Evolutionary conservation across 1,140 invertebrate species (phyloP).

Genomic region (Ceratina calcarata): DNA sequence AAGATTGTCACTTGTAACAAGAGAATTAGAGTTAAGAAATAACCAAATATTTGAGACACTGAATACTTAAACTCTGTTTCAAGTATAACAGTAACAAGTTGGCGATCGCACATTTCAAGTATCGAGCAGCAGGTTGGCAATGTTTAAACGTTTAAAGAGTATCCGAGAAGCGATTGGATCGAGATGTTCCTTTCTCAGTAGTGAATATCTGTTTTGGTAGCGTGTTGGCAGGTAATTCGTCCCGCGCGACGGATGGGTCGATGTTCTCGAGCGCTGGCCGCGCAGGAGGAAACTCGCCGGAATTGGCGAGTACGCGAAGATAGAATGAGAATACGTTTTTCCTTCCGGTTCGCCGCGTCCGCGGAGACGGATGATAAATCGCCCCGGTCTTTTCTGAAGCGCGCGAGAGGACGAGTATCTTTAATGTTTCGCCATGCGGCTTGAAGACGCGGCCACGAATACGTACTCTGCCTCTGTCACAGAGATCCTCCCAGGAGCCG

Average conservation of each 20-base stretch:
- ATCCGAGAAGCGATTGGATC: neutral
- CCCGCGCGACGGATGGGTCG: conserved; percentile 66
- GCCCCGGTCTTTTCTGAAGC: conserved; percentile 61
- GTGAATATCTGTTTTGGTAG: conserved; percentile 66
- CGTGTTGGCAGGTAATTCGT: conserved; percentile 73
- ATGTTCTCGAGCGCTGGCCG: conserved; percentile 58
- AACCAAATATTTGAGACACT: neutral
- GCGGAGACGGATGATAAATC: conserved; percentile 74
- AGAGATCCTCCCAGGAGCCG: conserved; percentile 44
- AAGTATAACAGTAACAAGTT: neutral
- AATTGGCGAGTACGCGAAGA: conserved; percentile 25
- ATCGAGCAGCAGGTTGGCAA: conserved; percentile 40
- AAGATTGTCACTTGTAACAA: too few relatives aligned
- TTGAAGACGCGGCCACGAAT: conserved; percentile 18
- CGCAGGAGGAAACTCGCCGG: conserved; percentile 42
- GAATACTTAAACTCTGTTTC: too few relatives aligned
- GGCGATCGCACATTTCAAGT: neutral
- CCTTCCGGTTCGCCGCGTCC: conserved; percentile 49
- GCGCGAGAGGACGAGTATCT: conserved; percentile 61
- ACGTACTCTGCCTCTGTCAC: conserved; percentile 51
- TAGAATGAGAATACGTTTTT: conserved; percentile 58
- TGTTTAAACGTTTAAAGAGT: conserved; percentile 19
- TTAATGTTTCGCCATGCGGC: conserved; percentile 60
- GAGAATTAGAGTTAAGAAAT: too few relatives aligned
- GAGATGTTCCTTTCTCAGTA: conserved; percentile 24